phyloP scores from a whole-genome alignment of 2,113 vertebrate genomes.

The Tretioscincus oriximinensis region DNA sequence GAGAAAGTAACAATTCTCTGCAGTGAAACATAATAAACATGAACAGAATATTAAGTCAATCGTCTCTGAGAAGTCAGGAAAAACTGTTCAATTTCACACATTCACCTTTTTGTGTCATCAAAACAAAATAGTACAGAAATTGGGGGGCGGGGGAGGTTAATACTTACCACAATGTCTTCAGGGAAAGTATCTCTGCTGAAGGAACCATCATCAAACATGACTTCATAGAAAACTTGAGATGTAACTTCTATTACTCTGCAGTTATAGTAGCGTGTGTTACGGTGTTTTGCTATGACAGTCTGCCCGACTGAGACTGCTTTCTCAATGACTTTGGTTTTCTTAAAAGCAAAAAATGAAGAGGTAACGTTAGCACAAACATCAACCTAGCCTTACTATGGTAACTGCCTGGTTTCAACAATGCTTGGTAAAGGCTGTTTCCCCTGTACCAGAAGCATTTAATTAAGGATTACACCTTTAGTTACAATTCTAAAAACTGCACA shows the following conservation, averaged over 20 bases:
- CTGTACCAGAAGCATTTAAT: too few species aligned
- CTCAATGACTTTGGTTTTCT: slow-evolving; percentile 80
- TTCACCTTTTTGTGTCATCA: not conserved
- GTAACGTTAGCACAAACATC: not conserved
- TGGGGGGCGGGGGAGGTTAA: too few species aligned
- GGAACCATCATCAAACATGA: slow-evolving; percentile 95
- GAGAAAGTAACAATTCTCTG: slow-evolving; percentile 48
- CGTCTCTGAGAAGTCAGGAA: slow-evolving; percentile 31
- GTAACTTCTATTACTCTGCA: slow-evolving; percentile 85
- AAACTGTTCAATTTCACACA: slow-evolving; percentile 10
- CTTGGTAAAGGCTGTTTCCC: not conserved
- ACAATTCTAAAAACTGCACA: not conserved
- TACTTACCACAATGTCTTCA: slow-evolving; percentile 94
- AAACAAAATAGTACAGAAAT: not conserved
- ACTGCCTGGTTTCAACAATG: not conserved
- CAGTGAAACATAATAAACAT: slow-evolving; percentile 41
- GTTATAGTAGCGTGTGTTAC: slow-evolving; percentile 93
- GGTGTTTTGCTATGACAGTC: slow-evolving; percentile 93
- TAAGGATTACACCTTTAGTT: not conserved
- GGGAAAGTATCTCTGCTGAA: slow-evolving; percentile 95
- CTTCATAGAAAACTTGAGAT: slow-evolving; percentile 93
- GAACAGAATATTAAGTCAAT: slow-evolving; percentile 38
- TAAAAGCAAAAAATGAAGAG: slow-evolving; percentile 39
- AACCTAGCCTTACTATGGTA: not conserved
- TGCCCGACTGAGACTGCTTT: slow-evolving; percentile 85